phyloP scores from a whole-genome alignment of 2,797 vertebrate species.

The Argentina silus region DNA sequence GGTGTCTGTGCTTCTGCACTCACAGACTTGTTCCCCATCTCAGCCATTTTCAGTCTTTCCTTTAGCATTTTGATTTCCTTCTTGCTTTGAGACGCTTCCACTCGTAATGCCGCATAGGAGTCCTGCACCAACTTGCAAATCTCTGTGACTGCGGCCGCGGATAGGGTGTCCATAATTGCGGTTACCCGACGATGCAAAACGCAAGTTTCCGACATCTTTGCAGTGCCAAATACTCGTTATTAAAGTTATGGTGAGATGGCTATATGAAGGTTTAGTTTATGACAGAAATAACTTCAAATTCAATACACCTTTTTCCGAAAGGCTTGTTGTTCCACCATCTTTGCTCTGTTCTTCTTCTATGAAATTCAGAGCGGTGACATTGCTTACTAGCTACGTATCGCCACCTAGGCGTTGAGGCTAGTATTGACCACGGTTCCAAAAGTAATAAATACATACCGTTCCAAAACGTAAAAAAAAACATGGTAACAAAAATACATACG shows the following conservation, averaged over 20 bases:
- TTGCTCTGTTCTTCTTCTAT: no score
- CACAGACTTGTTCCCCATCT: background rate
- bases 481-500: no score
- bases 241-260: no score
- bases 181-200: constrained; percentile 10
- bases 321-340: no score
- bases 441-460: no score
- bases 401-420: background rate
- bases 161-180: constrained; percentile 29
- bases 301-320: no score
- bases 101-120: constrained; percentile 14
- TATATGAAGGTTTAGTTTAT: no score
- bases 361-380: background rate
- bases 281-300: no score
- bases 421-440: background rate
- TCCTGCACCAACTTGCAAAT: constrained; percentile 35
- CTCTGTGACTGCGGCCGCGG: constrained; percentile 28
- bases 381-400: background rate
- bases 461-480: no score
- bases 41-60: constrained; percentile 11
- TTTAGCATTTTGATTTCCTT: constrained; percentile 25
- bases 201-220: background rate
- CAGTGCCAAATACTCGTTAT: no score
- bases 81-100: constrained; percentile 28
- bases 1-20: background rate